Evolutionary conservation across 2,797 vertebrate genomes (phyloP), one percentile per base, ranked within the genome.

Genomic region (Acipenser oxyrinchus): DNA sequence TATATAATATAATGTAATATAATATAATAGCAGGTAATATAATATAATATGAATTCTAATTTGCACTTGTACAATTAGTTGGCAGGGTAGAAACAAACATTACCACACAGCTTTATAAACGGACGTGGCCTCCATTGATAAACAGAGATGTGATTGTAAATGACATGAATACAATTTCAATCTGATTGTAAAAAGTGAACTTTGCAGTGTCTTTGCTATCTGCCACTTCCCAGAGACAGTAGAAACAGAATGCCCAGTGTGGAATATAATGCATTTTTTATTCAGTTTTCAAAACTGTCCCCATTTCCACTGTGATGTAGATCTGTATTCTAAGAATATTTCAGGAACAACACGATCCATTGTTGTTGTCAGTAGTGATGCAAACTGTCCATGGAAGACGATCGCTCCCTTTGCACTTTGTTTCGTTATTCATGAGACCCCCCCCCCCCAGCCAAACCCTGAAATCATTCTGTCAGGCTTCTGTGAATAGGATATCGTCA

Each of bases 401-500:
- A 82, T 75, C 75, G 64, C 69, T 69, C 62, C 72, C 59, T 74
- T 73, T 18, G 4, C 23, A 37, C 23, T 64, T 37, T 64, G 59
- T 65, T 81, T 63, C 80, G 81, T 82, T 74, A 82, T 81, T 79
- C 66, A 82, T 75, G 61, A 71, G 64, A 37, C 9, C 68, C 59
- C 61, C 68, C 70, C 68, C 70, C 66, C 15, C 15, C 15, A 18
- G 55, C 63, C 72, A 66, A 73, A 63, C 59, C 75, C 62, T 65
- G 51, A 66, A 62, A 60, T 67, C 66, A 70, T 71, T 70, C 68
- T 64, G 63, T 73, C 68, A 59, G 72, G 70, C 66, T 75, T 65
- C 79, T 74, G 74, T 83, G 77, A 84, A 80, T 78, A 76, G 79
- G 81, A 83, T 84, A 78, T 82, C 80, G 82, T 79, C 78, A 73